Evolutionary conservation across 1,140 invertebrate species (phyloP).

Genomic region (Drosophila navojoa): DNA sequence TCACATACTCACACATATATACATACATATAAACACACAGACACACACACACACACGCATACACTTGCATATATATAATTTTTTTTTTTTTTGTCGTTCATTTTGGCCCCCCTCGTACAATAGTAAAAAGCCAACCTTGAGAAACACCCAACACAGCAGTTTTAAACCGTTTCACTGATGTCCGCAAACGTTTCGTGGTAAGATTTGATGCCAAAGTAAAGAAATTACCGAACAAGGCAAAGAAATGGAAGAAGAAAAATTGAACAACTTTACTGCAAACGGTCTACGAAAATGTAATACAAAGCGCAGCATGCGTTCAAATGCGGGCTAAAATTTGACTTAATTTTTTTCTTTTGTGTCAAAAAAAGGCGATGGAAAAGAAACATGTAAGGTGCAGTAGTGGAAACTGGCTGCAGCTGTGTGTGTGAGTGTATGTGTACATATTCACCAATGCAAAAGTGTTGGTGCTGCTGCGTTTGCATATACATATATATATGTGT

Average conservation of each 20-base stretch:
- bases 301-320: conserved; percentile 54
- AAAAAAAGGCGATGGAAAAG: conserved; percentile 48
- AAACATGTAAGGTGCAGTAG: conserved; percentile 77
- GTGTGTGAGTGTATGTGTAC: conserved; percentile 36
- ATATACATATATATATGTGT: background rate
- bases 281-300: background rate
- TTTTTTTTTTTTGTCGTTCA: conserved; percentile 46
- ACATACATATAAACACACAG: background rate
- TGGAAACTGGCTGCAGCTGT: conserved; percentile 55
- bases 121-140: conserved; percentile 78
- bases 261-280: too few relatives aligned
- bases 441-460: conserved; percentile 34
- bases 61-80: background rate
- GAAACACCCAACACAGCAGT: conserved; percentile 73
- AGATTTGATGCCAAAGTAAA: conserved; percentile 46
- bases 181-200: conserved; percentile 57
- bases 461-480: conserved; percentile 28
- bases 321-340: conserved; percentile 37
- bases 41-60: too few relatives aligned
- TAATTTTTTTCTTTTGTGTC: conserved; percentile 73
- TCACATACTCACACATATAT: conserved; percentile 29
- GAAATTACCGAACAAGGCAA: conserved; percentile 10
- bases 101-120: conserved; percentile 60
- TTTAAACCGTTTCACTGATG: conserved; percentile 57
- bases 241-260: background rate